Base-by-base conservation (phyloP, 2,797 vertebrate species). In the Galago senegalensis region DNA sequence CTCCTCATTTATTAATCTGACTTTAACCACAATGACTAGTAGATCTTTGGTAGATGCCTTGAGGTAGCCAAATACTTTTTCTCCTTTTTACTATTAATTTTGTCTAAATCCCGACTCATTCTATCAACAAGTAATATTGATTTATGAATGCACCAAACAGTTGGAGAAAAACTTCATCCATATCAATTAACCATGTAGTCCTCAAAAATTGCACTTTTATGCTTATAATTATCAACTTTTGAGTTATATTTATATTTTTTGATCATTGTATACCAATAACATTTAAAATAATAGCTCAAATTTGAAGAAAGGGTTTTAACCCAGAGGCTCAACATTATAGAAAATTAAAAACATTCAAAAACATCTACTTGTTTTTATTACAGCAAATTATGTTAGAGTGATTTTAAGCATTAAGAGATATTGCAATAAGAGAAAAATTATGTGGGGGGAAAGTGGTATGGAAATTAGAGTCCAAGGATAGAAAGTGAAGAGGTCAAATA, bases 251-350 rank as follows among this genome's bases (percentile, higher is more conserved):
- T 91, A 34, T 0, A 43, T 70, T 72, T 81, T 93, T 89, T 90
- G 34, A 4, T 53, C 72, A 37, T 29, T 87, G 0, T 82, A 83
- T 60, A 63, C 58, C 20, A 61, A 83, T 73, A 70, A 61, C 81
- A 67, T 81, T 93, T 53, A 8, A 89, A 89, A 83, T 65, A 81
- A 77, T 79, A 73, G 72, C 37, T 60, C 0, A 63, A 67, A 43
- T 77, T 27, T 76, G 17, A 96, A 87, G 49, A 92, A 90, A 85
- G 7, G n/a, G 4, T 91, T 94, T 89, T 75, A 93, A 89, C n/a
- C 69, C 9, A 84, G 2, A 67, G 7, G n/a, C 17, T 77, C 49
- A 17, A 81, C 84, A 27, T 67, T 21, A 79, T 14, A 77, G 31
- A 92, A 87, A 80, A 40, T 46, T 17, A 53, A 65, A 92, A 85